Evolutionary conservation across 2,888 invertebrate species (phyloP), one percentile per base, ranked within the genome.

Genomic region (Microplitis deprimator): DNA sequence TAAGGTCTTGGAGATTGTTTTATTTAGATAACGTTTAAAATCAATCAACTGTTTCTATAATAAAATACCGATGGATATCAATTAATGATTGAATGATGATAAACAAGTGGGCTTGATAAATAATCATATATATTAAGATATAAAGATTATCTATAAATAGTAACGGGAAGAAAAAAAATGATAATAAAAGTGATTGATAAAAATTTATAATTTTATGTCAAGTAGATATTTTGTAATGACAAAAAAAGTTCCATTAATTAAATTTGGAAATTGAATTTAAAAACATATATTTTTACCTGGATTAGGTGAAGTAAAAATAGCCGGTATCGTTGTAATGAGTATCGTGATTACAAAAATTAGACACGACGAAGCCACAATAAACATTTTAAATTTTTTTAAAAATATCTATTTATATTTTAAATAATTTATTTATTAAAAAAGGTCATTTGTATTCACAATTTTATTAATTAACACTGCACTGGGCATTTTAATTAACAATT

Each of bases 251-350:
- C 17, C 13, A 20, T 20, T 17, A 7, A 40, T 29, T 50, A 4
- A 17, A 16, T 71, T 71, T 38, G 10, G 2, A 50, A 50, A 50
- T 50, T 50, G 1, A 50, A 10, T 50, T 8, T 8, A 5, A 50
- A 50, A 13, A 10, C 10, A 50, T 10, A 10, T 13, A 13, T 29
- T 29, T 29, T 29, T 84, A 87, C 87, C 87, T 85, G 85, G 81
- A 79, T 82, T 75, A 40, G 88, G 85, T 7, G 83, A 83, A 13
- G 85, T 83, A 80, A 87, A 83, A 74, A 88, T 86, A 38, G 87
- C 86, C 75, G 86, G 84, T 76, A 84, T 84, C 13, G 84, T 84
- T 68, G 83, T 82, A 77, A 87, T 78, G 73, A 87, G 71, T 40
- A 84, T 75, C 79, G 86, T 80, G 68, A 86, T 83, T 70, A 86